phyloP scores from a whole-genome alignment of 2,888 invertebrate genomes.

The Ctenicera cuprea region DNA sequence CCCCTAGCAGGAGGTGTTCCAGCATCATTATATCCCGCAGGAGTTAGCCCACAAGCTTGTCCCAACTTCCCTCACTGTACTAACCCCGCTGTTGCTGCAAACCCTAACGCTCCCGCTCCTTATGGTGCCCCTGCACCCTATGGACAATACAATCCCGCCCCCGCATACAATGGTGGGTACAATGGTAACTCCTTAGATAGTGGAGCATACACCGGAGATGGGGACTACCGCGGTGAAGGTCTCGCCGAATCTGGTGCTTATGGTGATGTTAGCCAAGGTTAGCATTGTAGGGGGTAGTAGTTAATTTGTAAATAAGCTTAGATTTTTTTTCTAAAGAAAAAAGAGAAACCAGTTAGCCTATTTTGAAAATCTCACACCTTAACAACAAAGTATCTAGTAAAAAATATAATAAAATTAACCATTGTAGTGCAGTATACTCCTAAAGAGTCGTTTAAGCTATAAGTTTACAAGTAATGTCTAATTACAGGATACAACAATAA shows the following conservation, averaged over 20 bases:
- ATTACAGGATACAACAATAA: constrained; percentile 50
- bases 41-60: constrained; percentile 71
- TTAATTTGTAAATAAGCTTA: not conserved
- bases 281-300: constrained; percentile 19
- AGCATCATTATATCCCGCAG: constrained; percentile 69
- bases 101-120: constrained; percentile 60
- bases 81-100: constrained; percentile 70
- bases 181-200: constrained; percentile 67
- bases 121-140: constrained; percentile 57
- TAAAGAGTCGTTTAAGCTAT: not conserved
- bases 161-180: constrained; percentile 55
- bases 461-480: not conserved
- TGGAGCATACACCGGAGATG: constrained; percentile 70
- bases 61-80: constrained; percentile 71
- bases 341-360: too few species aligned
- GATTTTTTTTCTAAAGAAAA: not conserved
- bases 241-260: constrained; percentile 70
- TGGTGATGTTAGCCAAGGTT: constrained; percentile 61
- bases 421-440: not conserved
- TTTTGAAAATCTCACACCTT: too few species aligned
- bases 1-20: constrained; percentile 71
- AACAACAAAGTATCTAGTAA: not conserved
- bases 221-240: constrained; percentile 72
- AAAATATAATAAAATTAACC: not conserved
- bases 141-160: constrained; percentile 50